Base-by-base conservation (phyloP, 2,888 invertebrate species). In the Clivina fossor region DNA sequence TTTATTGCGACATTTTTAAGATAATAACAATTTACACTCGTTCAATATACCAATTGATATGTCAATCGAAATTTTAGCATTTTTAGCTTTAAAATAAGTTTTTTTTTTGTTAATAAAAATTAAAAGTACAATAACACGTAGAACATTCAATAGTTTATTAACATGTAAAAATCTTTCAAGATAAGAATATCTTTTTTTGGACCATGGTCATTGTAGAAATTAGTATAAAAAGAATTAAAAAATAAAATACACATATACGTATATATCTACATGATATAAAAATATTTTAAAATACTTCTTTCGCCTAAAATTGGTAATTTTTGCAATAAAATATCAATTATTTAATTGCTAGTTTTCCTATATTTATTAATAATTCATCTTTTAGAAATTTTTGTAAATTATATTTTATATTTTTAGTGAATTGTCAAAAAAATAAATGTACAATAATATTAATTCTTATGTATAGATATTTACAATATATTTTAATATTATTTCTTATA, bases 161-260 rank as follows among this genome's bases (percentile, higher is more conserved):
- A n/a, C n/a, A n/a, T n/a, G n/a, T n/a, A n/a, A n/a, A n/a, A n/a
- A n/a, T n/a, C n/a, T n/a, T n/a, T n/a, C n/a, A n/a, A n/a, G n/a
- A n/a, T n/a, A n/a, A n/a, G n/a, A n/a, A n/a, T n/a, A n/a, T n/a
- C n/a, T n/a, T n/a, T n/a, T n/a, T 41, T 7, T 41, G 13, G 19
- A 22, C 13, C 20, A 15, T 41, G 22, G 33, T 9, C 19, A 41
- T n/a, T 41, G 41, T 22, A 22, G 5, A 32, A 13, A 41, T 41
- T 9, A n/a, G 13, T 18, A 19, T 7, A 38, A 38, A 38, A 2
- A 41, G 8, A 41, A 41, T 41, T 41, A 41, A 22, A 15, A 20
- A 41, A 20, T 41, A 33, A 33, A 33, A 13, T 15, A 40, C 22
- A 40, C 40, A 19, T 40, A 18, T 19, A 40, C 20, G 40, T 40